Evolutionary conservation across 1,140 invertebrate genomes (phyloP).

Genomic region (Brachionus koreanus): DNA sequence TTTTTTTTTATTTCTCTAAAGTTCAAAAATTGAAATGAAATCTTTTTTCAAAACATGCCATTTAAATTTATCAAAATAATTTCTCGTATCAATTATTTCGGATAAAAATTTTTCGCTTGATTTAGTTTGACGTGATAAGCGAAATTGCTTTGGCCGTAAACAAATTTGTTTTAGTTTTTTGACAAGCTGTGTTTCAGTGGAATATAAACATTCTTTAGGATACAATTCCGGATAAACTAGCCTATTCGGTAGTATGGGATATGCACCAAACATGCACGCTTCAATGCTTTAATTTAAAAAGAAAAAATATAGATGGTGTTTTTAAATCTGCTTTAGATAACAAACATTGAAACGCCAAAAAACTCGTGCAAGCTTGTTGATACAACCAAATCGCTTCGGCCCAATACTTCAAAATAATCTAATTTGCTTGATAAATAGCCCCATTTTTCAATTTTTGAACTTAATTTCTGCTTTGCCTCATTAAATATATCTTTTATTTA

Average conservation of each 20-base stretch:
- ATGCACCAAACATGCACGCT: constrained; percentile 67
- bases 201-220: constrained; percentile 65
- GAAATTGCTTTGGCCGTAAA: neutral
- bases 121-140: neutral
- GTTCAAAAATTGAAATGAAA: constrained; percentile 38
- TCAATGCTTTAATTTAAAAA: constrained; percentile 63
- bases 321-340: constrained; percentile 52
- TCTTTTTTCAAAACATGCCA: constrained; percentile 23
- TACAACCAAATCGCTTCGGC: constrained; percentile 64
- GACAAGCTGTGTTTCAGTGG: constrained; percentile 61
- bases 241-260: constrained; percentile 67
- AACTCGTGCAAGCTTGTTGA: constrained; percentile 74
- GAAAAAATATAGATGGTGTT: constrained; percentile 44
- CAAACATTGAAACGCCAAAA: constrained; percentile 68
- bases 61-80: constrained; percentile 38
- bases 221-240: constrained; percentile 74
- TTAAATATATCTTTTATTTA: constrained; percentile 51
- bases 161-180: constrained; percentile 60
- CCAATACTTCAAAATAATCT: constrained; percentile 64
- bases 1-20: neutral
- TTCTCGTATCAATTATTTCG: constrained; percentile 32
- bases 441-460: constrained; percentile 63
- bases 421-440: constrained; percentile 63
- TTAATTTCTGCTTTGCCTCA: constrained; percentile 60
- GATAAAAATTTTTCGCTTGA: constrained; percentile 28